Evolutionary conservation across 2,797 vertebrate species (phyloP).

Genomic region (Megaceryle alcyon): DNA sequence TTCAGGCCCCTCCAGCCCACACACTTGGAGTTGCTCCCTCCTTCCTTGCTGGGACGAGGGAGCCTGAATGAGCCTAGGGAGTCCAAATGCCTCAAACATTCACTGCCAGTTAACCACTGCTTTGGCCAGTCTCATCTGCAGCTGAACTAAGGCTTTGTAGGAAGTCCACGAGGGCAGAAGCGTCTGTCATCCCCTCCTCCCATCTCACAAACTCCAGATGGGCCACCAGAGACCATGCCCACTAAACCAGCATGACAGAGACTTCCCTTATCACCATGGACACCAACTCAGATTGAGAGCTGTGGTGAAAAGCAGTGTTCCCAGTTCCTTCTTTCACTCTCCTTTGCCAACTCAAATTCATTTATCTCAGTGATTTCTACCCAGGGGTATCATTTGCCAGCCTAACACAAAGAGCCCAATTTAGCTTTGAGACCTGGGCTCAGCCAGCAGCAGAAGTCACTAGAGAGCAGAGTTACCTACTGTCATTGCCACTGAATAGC

Average conservation of each 20-base stretch:
- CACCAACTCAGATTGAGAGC: background rate
- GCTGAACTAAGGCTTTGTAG: background rate
- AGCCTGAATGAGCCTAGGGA: background rate
- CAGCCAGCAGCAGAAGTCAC: slow-evolving; percentile 13
- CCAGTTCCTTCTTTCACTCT: slow-evolving; percentile 17
- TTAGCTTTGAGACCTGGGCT: background rate
- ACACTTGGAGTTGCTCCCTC: background rate
- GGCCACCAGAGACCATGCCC: background rate
- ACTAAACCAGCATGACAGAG: background rate
- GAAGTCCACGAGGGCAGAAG: background rate
- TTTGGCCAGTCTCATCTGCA: background rate
- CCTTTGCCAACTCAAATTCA: background rate
- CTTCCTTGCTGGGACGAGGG: background rate
- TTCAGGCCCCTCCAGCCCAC: background rate
- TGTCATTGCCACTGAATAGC: background rate
- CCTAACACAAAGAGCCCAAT: slow-evolving; percentile 27
- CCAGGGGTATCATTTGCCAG: slow-evolving; percentile 51
- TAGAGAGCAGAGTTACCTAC: slow-evolving; percentile 1
- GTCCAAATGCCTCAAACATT: background rate
- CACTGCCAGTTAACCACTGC: background rate
- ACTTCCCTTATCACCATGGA: slow-evolving; percentile 15
- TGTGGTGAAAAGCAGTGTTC: background rate
- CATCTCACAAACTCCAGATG: background rate
- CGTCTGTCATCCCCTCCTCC: background rate
- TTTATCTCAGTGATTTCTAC: slow-evolving; percentile 47